Conservation (phyloP, 1,140 invertebrate genomes). For the Hypothenemus hampei region DNA sequence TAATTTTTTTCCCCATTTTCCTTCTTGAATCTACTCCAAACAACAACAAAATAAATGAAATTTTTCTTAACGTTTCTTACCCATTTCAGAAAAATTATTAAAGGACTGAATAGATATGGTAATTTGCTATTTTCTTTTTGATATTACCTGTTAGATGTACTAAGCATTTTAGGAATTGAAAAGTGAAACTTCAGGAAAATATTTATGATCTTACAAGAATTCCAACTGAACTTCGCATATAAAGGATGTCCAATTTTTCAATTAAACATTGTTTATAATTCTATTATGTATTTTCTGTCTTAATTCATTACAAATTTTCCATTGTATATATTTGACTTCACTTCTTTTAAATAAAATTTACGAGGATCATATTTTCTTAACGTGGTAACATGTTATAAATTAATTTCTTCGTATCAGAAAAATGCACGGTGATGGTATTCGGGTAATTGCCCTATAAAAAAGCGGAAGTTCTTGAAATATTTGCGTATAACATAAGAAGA, state of each 20-base stretch:
- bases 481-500: slow-evolving; percentile 8
- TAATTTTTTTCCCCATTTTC: neutral
- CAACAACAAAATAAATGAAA: too few species aligned
- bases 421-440: slow-evolving; percentile 1
- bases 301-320: neutral
- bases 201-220: too few species aligned
- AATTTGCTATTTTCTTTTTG: too few species aligned
- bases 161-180: too few species aligned
- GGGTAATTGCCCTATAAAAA: slow-evolving; percentile 17
- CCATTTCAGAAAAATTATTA: too few species aligned
- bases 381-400: slow-evolving; percentile 3
- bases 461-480: slow-evolving; percentile 23
- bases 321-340: neutral
- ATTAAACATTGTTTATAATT: neutral
- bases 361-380: neutral
- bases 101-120: too few species aligned
- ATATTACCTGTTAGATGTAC: too few species aligned
- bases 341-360: neutral
- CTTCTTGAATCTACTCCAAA: too few species aligned
- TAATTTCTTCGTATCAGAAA: neutral
- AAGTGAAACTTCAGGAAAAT: too few species aligned
- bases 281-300: neutral
- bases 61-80: too few species aligned
- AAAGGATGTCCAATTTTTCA: neutral
- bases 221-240: too few species aligned